Percentiles rank a stretch among this genome's conserved stretches.
Conservation (phyloP, 92 coral and sea anemone genomes). For the Actinostola sp. region DNA sequence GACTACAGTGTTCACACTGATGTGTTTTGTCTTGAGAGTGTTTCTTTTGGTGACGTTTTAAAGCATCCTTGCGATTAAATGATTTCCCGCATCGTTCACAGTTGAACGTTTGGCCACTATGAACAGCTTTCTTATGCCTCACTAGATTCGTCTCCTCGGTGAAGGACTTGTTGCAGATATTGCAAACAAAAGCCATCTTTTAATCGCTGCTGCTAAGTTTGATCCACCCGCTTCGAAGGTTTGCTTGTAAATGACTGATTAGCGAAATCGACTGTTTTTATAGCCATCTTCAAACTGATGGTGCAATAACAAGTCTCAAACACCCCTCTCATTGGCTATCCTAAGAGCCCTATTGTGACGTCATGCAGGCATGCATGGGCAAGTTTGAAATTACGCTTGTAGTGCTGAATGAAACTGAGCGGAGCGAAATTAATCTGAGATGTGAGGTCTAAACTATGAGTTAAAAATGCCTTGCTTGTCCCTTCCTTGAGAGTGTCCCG, state of each 20-base stretch:
- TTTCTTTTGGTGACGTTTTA: slow-evolving; percentile 18
- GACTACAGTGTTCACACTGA: slow-evolving; percentile 15
- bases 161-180: background rate
- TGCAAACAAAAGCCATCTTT: background rate
- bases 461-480: too few species aligned
- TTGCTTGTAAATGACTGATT: background rate
- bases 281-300: background rate
- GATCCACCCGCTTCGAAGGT: slow-evolving; percentile 10
- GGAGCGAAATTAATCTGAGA: too few species aligned
- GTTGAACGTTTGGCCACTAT: slow-evolving; percentile 11
- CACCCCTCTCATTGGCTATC: background rate
- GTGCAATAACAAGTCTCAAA: background rate
- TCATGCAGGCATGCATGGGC: slow-evolving; percentile 9
- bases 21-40: background rate
- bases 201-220: background rate
- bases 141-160: slow-evolving; percentile 13
- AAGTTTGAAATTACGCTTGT: slow-evolving; percentile 6
- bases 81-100: slow-evolving; percentile 23
- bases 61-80: slow-evolving; percentile 29
- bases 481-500: too few species aligned
- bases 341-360: slow-evolving; percentile 3
- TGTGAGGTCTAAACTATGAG: too few species aligned
- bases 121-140: slow-evolving; percentile 29
- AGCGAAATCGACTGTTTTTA: background rate
- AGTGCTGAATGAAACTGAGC: too few species aligned